A percentile compares a stretch with the other conserved stretches of the same genome.
phyloP scores from a whole-genome alignment of 2,797 vertebrate species.

The Helicolenus hilgendorfi region DNA sequence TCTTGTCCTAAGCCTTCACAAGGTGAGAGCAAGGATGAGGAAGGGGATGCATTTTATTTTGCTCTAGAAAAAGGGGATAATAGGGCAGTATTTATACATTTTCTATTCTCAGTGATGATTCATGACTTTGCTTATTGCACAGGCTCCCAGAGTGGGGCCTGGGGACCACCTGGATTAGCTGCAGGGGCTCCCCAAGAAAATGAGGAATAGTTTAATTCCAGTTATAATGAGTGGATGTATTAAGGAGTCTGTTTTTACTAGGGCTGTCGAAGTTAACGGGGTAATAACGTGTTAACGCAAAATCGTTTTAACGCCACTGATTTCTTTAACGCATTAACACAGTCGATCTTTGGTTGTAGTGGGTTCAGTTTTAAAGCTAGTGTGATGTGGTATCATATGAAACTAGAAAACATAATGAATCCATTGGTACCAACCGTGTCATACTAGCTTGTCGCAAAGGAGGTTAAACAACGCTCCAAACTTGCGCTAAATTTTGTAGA shows the following conservation, averaged over 20 bases:
- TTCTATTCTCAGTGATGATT: slow-evolving; percentile 55
- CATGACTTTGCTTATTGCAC: slow-evolving; percentile 44
- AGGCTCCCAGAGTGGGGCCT: slow-evolving; percentile 28
- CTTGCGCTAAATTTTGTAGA: no score
- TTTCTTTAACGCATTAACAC: no score
- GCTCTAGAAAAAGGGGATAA: slow-evolving; percentile 49
- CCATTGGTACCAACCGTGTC: no score
- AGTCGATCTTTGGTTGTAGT: no score
- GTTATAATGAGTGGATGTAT: slow-evolving; percentile 8
- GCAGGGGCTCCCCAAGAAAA: slow-evolving; percentile 35
- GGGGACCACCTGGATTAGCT: slow-evolving; percentile 42
- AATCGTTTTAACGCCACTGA: no score
- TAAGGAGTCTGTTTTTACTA: neutral
- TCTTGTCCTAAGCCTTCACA: slow-evolving; percentile 57
- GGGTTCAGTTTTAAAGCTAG: no score
- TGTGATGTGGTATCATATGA: no score
- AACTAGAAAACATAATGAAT: no score
- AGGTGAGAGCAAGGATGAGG: slow-evolving; percentile 63
- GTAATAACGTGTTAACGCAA: no score
- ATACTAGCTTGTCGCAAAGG: no score
- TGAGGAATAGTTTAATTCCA: slow-evolving; percentile 5
- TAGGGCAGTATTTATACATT: slow-evolving; percentile 55
- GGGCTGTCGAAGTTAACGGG: no score
- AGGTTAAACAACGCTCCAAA: no score
- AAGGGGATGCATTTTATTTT: slow-evolving; percentile 43